A percentile compares a stretch with the other conserved stretches of the same genome.
Evolutionary conservation across 2,888 invertebrate species (phyloP).

Genomic region (Eupithecia pulchellata): DNA sequence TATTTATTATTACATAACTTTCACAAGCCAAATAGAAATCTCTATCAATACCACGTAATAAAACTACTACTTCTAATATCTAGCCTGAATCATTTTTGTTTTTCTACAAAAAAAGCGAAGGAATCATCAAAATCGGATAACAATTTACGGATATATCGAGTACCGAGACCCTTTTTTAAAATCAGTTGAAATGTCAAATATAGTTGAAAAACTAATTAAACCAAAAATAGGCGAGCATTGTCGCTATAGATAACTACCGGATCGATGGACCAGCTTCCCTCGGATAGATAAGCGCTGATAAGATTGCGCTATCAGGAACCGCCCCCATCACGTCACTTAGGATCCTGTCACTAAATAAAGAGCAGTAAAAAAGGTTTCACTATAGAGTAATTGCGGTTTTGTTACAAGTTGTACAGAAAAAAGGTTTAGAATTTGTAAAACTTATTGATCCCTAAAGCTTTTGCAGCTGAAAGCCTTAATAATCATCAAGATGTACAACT

Average conservation of each 20-base stretch:
- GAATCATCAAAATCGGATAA: neutral
- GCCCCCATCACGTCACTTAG: slow-evolving; percentile 62
- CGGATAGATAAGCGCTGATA: slow-evolving; percentile 69
- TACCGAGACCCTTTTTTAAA: neutral
- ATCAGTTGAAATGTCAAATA: neutral
- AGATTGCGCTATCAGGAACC: slow-evolving; percentile 71
- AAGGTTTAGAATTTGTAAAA: neutral
- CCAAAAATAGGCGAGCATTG: slow-evolving; percentile 24
- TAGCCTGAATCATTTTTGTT: no score
- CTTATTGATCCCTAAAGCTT: neutral
- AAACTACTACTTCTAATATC: no score
- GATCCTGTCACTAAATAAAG: slow-evolving; percentile 53
- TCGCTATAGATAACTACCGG: slow-evolving; percentile 41
- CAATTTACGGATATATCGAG: no score
- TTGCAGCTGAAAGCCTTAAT: no score
- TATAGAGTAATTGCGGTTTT: slow-evolving; percentile 9
- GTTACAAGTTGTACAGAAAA: neutral
- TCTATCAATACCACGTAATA: no score
- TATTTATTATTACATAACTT: neutral
- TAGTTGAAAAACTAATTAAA: neutral
- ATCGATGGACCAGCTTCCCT: slow-evolving; percentile 73
- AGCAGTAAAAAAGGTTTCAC: slow-evolving; percentile 28
- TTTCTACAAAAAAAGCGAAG: no score
- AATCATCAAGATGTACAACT: neutral
- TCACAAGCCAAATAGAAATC: neutral